These are phyloP conservation scores for Trilocha varians DNA, from an alignment of 2,888 invertebrate species.

Conservation along the genomic window DNA sequence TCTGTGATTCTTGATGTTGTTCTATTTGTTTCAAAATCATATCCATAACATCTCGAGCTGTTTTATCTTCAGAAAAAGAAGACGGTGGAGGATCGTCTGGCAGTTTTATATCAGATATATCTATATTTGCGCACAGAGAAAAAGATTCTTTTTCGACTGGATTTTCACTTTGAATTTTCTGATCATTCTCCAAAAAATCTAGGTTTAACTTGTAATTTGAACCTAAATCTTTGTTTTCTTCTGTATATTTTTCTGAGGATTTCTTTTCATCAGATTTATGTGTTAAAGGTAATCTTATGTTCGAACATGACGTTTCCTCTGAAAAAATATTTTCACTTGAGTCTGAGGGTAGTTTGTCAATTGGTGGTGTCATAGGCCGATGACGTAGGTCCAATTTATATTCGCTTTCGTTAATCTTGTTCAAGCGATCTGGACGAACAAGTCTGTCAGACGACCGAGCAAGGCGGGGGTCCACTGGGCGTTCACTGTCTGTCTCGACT, in stretches of 20 bases:
- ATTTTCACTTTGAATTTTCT: not conserved
- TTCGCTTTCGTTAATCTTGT: conserved; percentile 34
- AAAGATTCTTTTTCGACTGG: conserved; percentile 11
- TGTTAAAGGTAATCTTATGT: not conserved
- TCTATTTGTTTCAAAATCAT: conserved; percentile 32
- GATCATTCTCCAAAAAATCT: not conserved
- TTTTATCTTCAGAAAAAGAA: conserved; percentile 22
- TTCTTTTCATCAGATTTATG: not conserved
- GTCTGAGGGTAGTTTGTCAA: conserved; percentile 28
- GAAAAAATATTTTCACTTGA: conserved; percentile 23
- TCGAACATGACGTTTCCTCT: not conserved
- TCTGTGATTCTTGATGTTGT: conserved; percentile 27
- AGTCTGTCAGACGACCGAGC: conserved; percentile 30
- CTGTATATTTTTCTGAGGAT: not conserved
- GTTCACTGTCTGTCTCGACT: conserved; percentile 10
- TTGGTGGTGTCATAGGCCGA: conserved; percentile 73
- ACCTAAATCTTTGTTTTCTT: not conserved
- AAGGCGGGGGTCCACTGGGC: conserved; percentile 29
- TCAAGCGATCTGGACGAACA: conserved; percentile 24
- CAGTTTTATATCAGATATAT: not conserved
- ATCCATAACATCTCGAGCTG: conserved; percentile 31
- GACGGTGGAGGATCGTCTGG: not conserved
- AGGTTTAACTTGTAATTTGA: not conserved
- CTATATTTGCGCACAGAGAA: not conserved
- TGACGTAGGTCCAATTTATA: conserved; percentile 28